A percentile compares a stretch with the other conserved stretches of the same genome.
Evolutionary conservation across 2,888 invertebrate genomes (phyloP).

Genomic region (Sarcophaga rosellei): DNA sequence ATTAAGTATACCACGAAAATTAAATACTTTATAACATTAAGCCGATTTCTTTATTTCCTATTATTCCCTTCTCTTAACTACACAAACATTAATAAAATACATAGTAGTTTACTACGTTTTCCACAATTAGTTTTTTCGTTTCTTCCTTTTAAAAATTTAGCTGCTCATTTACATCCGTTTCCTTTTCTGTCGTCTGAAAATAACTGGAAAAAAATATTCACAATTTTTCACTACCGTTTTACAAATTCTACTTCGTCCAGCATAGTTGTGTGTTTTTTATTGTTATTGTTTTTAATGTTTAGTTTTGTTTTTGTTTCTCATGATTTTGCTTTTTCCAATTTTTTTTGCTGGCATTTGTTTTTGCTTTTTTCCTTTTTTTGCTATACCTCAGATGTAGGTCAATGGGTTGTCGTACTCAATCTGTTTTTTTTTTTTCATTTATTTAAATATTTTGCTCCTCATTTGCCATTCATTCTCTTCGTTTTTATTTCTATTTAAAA

Average conservation of each 20-base stretch:
- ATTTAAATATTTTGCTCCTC: slow-evolving; percentile 7
- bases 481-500: slow-evolving; percentile 3
- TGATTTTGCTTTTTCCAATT: neutral
- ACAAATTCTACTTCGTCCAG: neutral
- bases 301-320: slow-evolving; percentile 30
- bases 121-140: neutral
- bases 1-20: slow-evolving; percentile 35
- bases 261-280: slow-evolving; percentile 11
- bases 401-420: slow-evolving; percentile 75
- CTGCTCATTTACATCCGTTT: slow-evolving; percentile 50
- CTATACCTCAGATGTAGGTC: slow-evolving; percentile 75
- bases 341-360: slow-evolving; percentile 5
- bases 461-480: neutral
- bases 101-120: neutral
- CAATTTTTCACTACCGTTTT: slow-evolving; percentile 22
- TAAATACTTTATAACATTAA: slow-evolving; percentile 48
- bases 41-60: slow-evolving; percentile 47
- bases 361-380: slow-evolving; percentile 28
- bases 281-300: slow-evolving; percentile 35
- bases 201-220: neutral
- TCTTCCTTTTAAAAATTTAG: slow-evolving; percentile 21
- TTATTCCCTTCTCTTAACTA: neutral
- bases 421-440: slow-evolving; percentile 45
- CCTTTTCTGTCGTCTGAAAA: slow-evolving; percentile 6
- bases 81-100: slow-evolving; percentile 31